Evolutionary conservation across 2,888 invertebrate species (phyloP), one percentile per base, ranked within the genome.

Genomic region (Pyrrhosoma nymphula): DNA sequence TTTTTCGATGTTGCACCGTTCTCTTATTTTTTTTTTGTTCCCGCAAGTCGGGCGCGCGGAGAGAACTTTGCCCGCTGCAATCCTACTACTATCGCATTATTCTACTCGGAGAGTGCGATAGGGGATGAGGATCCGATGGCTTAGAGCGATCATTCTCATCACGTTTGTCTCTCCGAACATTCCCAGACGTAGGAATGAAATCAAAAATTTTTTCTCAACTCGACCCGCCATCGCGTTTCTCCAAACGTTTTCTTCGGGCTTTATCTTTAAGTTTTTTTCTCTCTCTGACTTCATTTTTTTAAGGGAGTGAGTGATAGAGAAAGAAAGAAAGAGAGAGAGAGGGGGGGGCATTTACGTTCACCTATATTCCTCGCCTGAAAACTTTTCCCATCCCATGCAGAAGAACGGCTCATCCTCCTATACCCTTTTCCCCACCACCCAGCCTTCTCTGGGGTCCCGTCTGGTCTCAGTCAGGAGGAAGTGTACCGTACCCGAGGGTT

Each of bases 351-450:
- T 82, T 35, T 82, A 82, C 35, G 82, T 82, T 35, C 82, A 82
- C 82, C 82, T 35, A 82, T 82, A 82, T 82, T 82, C 82, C 35
- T 3, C 18, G 82, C 16, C 82, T 60, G 60, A 26, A 82, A 82
- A 82, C 82, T 82, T 82, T 82, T 82, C 82, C 82, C 82, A 82
- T 82, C 82, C 82, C 82, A n/a, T 47, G 69, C 69, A n/a, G 69
- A 69, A 69, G 69, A 69, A n/a, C 69, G 69, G n/a, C 14, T n/a
- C 10, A 4, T n/a, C n/a, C n/a, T 69, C 69, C 0, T 47, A 3
- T 12, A 10, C 2, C 23, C 26, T 3, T 26, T 0, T 8, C 23
- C 18, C 82, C 26, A 10, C 26, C 20, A 2, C 69, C 69, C 69
- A 4, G 26, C 69, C 35, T 82, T 82, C 82, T 35, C 82, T 16